Base-by-base conservation (phyloP, 2,113 vertebrate species). In the Limanda limanda region DNA sequence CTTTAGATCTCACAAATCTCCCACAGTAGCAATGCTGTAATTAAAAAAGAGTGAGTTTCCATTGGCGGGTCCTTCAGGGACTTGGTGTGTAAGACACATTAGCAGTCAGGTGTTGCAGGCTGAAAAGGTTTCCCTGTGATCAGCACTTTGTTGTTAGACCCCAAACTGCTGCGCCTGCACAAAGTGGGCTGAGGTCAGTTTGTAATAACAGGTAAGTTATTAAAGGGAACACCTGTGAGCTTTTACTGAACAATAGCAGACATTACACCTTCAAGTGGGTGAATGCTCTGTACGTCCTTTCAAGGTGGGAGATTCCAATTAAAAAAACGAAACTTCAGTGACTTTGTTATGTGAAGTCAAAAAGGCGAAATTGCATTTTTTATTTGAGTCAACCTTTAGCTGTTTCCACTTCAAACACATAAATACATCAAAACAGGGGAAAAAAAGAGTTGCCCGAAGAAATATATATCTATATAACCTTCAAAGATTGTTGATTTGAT, bases 151-250 rank as follows among this genome's bases (percentile, higher is more conserved):
- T 68, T 74, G 78, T 64, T 40, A 23, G 72, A 74, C 37, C 21
- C 57, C 68, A 88, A 92, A 91, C 40, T 88, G 86, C 90, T 91
- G 88, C 78, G 9, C 72, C 87, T 66, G 90, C 88, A 88, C 66
- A 86, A 88, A 83, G 61, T n/a, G 62, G 57, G 56, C 68, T 54
- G 76, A 78, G 85, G 84, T 88, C 84, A 79, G 68, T 76, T 71
- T 81, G 74, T 88, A 88, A 89, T 83, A 89, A 88, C 81, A 89
- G 74, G 85, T 78, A 71, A 42, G 74, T 81, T 78, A 88, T 90
- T 68, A 88, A 73, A 81, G 74, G 54, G 20, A 74, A 86, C 87
- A 72, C 71, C 59, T 79, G 67, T 74, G 68, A 21, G 48, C 54
- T 71, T 88, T 69, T 75, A 78, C 45, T 8, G 13, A 14, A 76